Conservation (phyloP, 1,140 invertebrate species). For the Aphidius gifuensis region DNA sequence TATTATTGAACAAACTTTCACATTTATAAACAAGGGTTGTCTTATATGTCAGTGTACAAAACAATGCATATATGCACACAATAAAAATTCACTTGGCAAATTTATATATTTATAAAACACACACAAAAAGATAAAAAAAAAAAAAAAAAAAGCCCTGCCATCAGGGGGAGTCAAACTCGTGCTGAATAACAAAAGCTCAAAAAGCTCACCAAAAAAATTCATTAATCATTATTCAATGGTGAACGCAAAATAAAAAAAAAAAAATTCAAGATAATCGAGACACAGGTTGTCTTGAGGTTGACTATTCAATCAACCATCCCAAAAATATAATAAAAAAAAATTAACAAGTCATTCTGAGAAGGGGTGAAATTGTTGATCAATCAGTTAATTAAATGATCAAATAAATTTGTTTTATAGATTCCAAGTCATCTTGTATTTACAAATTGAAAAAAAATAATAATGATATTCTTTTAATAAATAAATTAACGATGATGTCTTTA, state of each 20-base stretch:
- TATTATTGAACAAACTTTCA: too few relatives aligned
- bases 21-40: too few relatives aligned
- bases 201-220: neutral
- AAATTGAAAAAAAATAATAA: too few relatives aligned
- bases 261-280: slow-evolving; percentile 6
- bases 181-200: too few relatives aligned
- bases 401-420: neutral
- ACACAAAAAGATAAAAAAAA: neutral
- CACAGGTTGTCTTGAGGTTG: slow-evolving; percentile 1
- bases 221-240: slow-evolving; percentile 47
- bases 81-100: too few relatives aligned
- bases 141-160: neutral
- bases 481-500: too few relatives aligned
- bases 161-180: neutral
- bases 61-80: too few relatives aligned
- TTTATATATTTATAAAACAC: neutral
- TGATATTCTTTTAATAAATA: too few relatives aligned
- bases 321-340: slow-evolving; percentile 22
- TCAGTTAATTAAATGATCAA: too few relatives aligned
- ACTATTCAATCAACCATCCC: slow-evolving; percentile 12
- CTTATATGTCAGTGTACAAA: too few relatives aligned
- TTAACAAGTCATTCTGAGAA: slow-evolving; percentile 37
- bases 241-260: slow-evolving; percentile 6
- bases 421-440: slow-evolving; percentile 38
- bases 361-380: neutral